Evolutionary conservation across 2,113 vertebrate species (phyloP).

Genomic region (Cynopterus brachyotis): DNA sequence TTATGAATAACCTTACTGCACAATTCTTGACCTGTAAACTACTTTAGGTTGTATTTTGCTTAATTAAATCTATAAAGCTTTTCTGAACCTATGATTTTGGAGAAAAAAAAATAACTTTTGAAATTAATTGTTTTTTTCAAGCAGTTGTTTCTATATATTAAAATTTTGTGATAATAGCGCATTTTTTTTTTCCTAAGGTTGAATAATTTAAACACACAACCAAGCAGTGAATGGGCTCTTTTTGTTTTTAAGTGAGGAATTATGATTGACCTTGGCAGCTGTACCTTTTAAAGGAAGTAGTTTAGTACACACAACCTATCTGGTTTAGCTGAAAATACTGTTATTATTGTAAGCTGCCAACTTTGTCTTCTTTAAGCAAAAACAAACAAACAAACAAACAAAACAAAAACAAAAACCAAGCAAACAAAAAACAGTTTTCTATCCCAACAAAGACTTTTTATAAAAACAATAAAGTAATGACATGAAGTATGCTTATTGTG

Average conservation of each 20-base stretch:
- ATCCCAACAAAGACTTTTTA: constrained; percentile 82
- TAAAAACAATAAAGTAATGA: constrained; percentile 83
- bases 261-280: constrained; percentile 71
- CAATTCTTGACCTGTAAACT: background rate
- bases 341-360: constrained; percentile 80
- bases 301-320: constrained; percentile 74
- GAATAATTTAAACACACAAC: constrained; percentile 63
- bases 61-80: background rate
- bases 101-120: background rate
- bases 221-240: constrained; percentile 53
- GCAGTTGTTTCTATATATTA: background rate
- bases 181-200: constrained; percentile 45
- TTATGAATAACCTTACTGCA: constrained; percentile 60
- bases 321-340: constrained; percentile 74
- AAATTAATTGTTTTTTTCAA: background rate
- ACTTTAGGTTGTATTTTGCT: constrained; percentile 33
- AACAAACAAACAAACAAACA: background rate
- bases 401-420: too few species aligned
- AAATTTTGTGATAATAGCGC: constrained; percentile 39
- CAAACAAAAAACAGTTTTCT: constrained; percentile 75
- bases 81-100: background rate
- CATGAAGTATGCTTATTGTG: constrained; percentile 80
- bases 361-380: constrained; percentile 82
- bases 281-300: constrained; percentile 68
- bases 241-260: constrained; percentile 66